These are phyloP conservation scores for Hyperopisus bebe DNA, from an alignment of 2,113 vertebrate species.

Conservation along the genomic window DNA sequence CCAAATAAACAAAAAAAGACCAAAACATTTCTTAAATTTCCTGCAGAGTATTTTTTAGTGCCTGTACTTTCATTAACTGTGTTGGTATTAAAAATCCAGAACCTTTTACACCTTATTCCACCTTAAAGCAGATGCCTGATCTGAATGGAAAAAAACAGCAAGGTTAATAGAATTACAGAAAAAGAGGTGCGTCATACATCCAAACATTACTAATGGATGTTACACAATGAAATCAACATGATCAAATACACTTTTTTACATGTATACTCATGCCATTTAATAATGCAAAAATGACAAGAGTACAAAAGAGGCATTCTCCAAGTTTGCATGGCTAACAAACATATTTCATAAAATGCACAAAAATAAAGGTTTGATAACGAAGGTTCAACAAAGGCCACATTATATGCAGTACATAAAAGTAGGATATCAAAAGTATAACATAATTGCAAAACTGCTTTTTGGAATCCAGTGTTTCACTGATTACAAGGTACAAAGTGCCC, in stretches of 20 bases:
- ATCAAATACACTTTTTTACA: background rate
- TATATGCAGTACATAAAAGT: background rate
- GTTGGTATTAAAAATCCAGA: background rate
- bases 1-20: background rate
- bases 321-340: background rate
- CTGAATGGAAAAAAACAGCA: background rate
- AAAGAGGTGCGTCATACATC: background rate
- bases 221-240: background rate
- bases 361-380: background rate
- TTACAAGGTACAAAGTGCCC: background rate
- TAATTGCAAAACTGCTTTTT: background rate
- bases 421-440: background rate
- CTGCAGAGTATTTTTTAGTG: background rate
- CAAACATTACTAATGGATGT: background rate
- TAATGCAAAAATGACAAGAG: conserved; percentile 5
- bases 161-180: background rate
- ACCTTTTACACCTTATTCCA: background rate
- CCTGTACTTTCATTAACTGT: background rate
- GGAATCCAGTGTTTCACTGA: background rate
- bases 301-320: conserved; percentile 16
- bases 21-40: background rate
- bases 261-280: background rate
- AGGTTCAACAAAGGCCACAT: background rate
- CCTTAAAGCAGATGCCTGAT: background rate
- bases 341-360: background rate